Evolutionary conservation across 2,113 vertebrate genomes (phyloP), one percentile per base, ranked within the genome.

Genomic region (Baryphthengus martii): DNA sequence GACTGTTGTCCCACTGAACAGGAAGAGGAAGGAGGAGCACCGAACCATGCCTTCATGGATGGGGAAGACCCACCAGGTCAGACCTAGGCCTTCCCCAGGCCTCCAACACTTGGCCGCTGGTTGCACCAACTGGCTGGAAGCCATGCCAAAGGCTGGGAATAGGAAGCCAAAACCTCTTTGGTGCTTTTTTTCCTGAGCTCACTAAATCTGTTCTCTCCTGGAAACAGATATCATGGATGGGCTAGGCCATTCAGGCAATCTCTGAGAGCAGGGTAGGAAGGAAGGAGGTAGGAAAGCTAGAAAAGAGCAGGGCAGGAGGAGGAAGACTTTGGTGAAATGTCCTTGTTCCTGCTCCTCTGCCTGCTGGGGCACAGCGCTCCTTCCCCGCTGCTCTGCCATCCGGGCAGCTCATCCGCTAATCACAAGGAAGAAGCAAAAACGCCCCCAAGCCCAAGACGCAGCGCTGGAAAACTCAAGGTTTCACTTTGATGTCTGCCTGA

Each of bases 401-500:
- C 33, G 0, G 40, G 82, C 78, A 85, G 74, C 78, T 85, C 78
- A 1, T 40, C 75, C 15, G 45, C 44, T 90, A 6, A 85, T 88
- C 81, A 85, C 81, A 83, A 50, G 67, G 71, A 62, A 91, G 78
- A 78, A 85, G 71, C 50, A 33, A 70, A 59, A 76, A 3, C 37
- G 83, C 26, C 71, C 78, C 78, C 45, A 42, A 66, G 13, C 74
- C 67, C 73, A 14, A 0, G 42, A 40, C 37, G 77, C 80, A 65
- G 85, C 4, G 1, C 58, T 80, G 91, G 55, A 84, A 47, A 92
- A 53, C 80, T 85, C 90, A 35, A 45, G 59, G 31, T 76, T 91
- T 79, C 53, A 5, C 96, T 96, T 95, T 94, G 92, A 90, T 90
- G 88, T 85, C 94, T 85, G 90, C 71, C 53, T 65, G 82, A 55